These are phyloP conservation scores for Passer montanus DNA, from an alignment of 2,113 vertebrate species.

Conservation along the genomic window DNA sequence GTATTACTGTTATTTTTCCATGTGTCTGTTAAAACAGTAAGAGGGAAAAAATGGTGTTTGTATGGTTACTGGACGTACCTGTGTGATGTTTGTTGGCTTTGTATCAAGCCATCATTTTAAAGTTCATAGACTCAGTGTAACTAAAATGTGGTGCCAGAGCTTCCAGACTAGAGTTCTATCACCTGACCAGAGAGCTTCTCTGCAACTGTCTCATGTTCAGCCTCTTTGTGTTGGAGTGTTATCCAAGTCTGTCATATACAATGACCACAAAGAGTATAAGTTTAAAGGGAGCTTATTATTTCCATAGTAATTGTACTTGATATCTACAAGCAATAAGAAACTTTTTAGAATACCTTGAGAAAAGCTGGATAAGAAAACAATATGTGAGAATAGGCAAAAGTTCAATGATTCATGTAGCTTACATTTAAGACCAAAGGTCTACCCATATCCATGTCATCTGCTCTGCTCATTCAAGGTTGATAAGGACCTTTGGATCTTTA, in stretches of 20 bases:
- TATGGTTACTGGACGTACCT: background rate
- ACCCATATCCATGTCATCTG: background rate
- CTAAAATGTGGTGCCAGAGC: background rate
- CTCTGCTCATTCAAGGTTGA: background rate
- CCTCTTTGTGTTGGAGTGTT: background rate
- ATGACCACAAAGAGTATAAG: background rate
- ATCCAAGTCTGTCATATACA: background rate
- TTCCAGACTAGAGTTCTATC: background rate
- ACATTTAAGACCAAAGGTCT: background rate
- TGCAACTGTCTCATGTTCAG: background rate
- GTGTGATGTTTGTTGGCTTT: background rate
- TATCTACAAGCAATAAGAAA: background rate
- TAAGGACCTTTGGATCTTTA: background rate
- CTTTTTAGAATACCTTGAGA: background rate
- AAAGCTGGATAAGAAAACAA: background rate
- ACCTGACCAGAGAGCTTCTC: background rate
- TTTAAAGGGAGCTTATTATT: background rate
- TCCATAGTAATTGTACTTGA: background rate
- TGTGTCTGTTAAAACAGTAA: background rate
- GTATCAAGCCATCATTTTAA: background rate
- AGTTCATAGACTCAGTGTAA: background rate
- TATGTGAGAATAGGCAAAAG: background rate
- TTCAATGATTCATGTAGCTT: background rate
- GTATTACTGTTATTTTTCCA: background rate
- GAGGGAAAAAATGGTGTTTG: background rate